Conservation (phyloP, 1,140 invertebrate genomes). For the Apis laboriosa region DNA sequence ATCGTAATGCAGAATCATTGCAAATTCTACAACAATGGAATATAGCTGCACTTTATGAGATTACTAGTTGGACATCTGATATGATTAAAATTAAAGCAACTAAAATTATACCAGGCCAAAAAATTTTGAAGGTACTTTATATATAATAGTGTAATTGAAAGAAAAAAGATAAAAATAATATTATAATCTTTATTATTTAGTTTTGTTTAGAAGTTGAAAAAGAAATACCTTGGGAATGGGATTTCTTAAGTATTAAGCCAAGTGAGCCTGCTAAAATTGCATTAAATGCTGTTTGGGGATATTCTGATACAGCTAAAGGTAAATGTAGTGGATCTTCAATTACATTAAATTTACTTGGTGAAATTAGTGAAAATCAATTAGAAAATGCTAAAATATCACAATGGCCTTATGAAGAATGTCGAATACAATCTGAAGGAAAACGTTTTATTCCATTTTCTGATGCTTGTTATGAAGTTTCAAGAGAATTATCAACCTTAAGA, state of each 20-base stretch:
- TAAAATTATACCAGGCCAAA: conserved; percentile 63
- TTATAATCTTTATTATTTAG: conserved; percentile 55
- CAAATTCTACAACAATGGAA: conserved; percentile 76
- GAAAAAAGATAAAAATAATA: background rate
- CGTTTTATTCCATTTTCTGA: conserved; percentile 71
- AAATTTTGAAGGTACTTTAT: conserved; percentile 71
- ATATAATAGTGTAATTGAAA: background rate
- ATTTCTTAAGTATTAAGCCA: conserved; percentile 73
- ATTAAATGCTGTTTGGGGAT: conserved; percentile 72
- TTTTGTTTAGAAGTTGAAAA: conserved; percentile 74
- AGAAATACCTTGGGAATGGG: conserved; percentile 76
- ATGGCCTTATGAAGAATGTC: conserved; percentile 76
- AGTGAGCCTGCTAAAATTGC: conserved; percentile 69
- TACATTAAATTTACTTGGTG: conserved; percentile 70
- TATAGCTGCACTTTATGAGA: conserved; percentile 72
- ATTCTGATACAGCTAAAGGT: conserved; percentile 70
- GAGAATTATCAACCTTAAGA: conserved; percentile 76
- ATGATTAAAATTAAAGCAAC: conserved; percentile 76
- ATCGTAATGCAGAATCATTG: conserved; percentile 64
- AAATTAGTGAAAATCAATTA: conserved; percentile 72
- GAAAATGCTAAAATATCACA: conserved; percentile 64
- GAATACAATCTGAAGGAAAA: conserved; percentile 65
- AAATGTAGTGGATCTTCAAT: conserved; percentile 75
- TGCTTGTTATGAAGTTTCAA: conserved; percentile 76
- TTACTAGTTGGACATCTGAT: conserved; percentile 71